These are phyloP conservation scores for Conistra vaccinii DNA, from an alignment of 2,888 invertebrate genomes.

Conservation along the genomic window DNA sequence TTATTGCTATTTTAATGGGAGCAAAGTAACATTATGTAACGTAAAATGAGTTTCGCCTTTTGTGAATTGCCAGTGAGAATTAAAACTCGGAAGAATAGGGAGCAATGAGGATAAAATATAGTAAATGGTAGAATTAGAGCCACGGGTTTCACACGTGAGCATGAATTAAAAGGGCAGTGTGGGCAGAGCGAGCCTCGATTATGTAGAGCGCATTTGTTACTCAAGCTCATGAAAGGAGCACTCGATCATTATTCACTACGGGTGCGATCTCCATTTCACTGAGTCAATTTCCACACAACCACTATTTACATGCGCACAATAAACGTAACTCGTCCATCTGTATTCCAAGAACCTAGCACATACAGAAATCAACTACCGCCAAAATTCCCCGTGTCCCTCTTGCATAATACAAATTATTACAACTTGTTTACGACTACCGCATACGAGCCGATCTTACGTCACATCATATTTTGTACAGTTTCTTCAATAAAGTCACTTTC, in stretches of 20 bases:
- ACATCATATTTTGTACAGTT: slow-evolving; percentile 70
- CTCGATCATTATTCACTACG: slow-evolving; percentile 76
- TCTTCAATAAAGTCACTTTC: slow-evolving; percentile 64
- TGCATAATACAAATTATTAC: slow-evolving; percentile 76
- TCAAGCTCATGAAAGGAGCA: slow-evolving; percentile 64
- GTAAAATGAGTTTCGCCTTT: not conserved
- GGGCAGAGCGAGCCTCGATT: slow-evolving; percentile 24
- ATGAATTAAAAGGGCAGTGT: slow-evolving; percentile 4
- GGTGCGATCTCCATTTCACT: slow-evolving; percentile 74
- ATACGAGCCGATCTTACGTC: slow-evolving; percentile 72
- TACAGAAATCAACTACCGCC: slow-evolving; percentile 61
- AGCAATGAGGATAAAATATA: not conserved
- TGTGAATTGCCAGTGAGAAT: not conserved
- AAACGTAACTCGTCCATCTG: slow-evolving; percentile 72
- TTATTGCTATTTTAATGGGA: no score
- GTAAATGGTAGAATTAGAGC: slow-evolving; percentile 9
- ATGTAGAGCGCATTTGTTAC: slow-evolving; percentile 61
- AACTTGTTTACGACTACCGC: slow-evolving; percentile 71
- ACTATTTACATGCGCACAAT: slow-evolving; percentile 59
- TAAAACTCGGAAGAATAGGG: slow-evolving; percentile 2
- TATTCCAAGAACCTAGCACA: slow-evolving; percentile 69
- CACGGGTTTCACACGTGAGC: slow-evolving; percentile 8
- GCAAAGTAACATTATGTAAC: not conserved
- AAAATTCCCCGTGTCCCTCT: slow-evolving; percentile 71
- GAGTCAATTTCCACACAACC: slow-evolving; percentile 70